Conservation (phyloP, 2,113 vertebrate genomes). For the Ameiurus melas region DNA sequence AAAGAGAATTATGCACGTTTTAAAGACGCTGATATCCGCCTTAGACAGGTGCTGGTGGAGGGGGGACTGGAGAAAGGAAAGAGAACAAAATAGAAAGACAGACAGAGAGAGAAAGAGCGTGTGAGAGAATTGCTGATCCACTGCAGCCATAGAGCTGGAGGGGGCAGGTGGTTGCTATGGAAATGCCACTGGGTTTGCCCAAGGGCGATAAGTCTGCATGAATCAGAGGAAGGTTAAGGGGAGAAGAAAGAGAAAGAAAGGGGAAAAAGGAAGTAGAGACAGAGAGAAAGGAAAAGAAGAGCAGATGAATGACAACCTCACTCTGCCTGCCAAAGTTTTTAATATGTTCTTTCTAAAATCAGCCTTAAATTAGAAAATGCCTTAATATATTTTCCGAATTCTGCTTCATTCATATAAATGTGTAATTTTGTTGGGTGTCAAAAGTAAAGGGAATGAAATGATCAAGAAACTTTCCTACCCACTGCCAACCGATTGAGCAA, state of each 20-base stretch:
- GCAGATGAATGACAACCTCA: slow-evolving; percentile 47
- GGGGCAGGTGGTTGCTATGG: slow-evolving; percentile 77
- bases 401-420: slow-evolving; percentile 22
- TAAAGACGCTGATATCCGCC: slow-evolving; percentile 52
- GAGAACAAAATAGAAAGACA: slow-evolving; percentile 48
- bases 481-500: neutral
- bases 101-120: slow-evolving; percentile 47
- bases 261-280: slow-evolving; percentile 20
- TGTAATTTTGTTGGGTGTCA: neutral
- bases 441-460: neutral
- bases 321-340: slow-evolving; percentile 27
- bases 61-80: slow-evolving; percentile 18
- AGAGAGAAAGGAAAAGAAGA: slow-evolving; percentile 20
- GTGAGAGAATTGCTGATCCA: slow-evolving; percentile 63
- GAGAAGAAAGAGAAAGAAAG: slow-evolving; percentile 32
- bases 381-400: slow-evolving; percentile 22
- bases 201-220: slow-evolving; percentile 87
- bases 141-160: slow-evolving; percentile 74
- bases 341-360: slow-evolving; percentile 8
- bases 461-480: neutral
- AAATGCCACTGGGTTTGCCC: slow-evolving; percentile 82
- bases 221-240: slow-evolving; percentile 79
- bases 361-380: neutral
- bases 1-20: slow-evolving; percentile 52
- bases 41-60: slow-evolving; percentile 46